Conservation (phyloP, 2,113 vertebrate genomes). For the Rattus rattus region DNA sequence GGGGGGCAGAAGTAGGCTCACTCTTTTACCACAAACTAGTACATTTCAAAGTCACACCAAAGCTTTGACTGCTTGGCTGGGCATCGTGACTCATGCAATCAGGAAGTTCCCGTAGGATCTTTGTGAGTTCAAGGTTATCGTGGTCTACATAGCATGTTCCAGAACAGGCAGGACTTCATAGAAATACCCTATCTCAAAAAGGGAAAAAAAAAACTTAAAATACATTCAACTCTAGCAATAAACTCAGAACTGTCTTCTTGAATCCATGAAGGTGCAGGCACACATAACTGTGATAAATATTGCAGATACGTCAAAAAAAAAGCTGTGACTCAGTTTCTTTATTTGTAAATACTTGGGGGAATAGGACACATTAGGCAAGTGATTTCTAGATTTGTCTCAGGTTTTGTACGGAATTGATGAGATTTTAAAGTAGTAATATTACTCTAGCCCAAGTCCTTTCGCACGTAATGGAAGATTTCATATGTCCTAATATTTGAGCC, state of each 20-base stretch:
- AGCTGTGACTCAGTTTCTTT: constrained; percentile 6
- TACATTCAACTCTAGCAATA: neutral
- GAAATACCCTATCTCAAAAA: neutral
- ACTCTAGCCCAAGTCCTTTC: neutral
- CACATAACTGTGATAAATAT: neutral
- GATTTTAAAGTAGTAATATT: constrained; percentile 24
- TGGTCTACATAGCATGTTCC: neutral
- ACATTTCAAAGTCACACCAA: constrained; percentile 53
- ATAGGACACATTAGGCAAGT: neutral
- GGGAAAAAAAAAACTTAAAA: neutral
- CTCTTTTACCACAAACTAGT: constrained; percentile 51
- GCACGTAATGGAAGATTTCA: constrained; percentile 15
- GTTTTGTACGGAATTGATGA: constrained; percentile 24
- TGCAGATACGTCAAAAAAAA: constrained; percentile 27
- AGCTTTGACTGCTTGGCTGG: neutral
- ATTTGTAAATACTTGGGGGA: neutral
- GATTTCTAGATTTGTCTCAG: constrained; percentile 12
- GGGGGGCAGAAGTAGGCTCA: neutral
- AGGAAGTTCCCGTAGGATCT: neutral
- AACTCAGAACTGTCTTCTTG: constrained; percentile 15
- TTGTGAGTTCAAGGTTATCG: neutral
- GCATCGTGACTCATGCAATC: neutral
- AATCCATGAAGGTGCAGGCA: neutral
- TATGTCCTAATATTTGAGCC: constrained; percentile 33
- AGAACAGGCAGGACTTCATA: neutral